Conservation (phyloP, 1,140 invertebrate genomes). For the Trachymyrmex cornetzi region DNA sequence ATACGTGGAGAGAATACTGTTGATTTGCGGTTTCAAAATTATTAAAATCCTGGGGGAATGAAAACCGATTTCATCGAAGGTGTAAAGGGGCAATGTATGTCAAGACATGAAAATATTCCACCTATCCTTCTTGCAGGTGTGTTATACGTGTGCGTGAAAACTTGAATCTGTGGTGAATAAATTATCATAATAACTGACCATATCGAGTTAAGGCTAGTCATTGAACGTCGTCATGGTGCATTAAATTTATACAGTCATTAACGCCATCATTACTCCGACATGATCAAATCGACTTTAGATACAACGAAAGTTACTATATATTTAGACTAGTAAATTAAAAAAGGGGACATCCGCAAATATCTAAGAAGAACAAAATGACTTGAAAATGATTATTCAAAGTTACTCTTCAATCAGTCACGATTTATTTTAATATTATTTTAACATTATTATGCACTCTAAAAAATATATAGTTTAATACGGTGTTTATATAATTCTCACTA, state of each 20-base stretch:
- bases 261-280: slow-evolving; percentile 16
- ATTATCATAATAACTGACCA: slow-evolving; percentile 43
- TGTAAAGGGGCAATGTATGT: background rate
- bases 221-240: slow-evolving; percentile 32
- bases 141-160: slow-evolving; percentile 26
- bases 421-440: too few relatives aligned
- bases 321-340: background rate
- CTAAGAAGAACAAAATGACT: too few relatives aligned
- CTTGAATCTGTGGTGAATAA: slow-evolving; percentile 37
- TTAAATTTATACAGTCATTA: slow-evolving; percentile 55
- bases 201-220: slow-evolving; percentile 33
- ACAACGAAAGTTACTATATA: background rate
- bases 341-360: too few relatives aligned
- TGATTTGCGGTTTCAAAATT: background rate
- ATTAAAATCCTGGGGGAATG: background rate
- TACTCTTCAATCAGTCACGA: too few relatives aligned
- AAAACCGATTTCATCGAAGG: background rate
- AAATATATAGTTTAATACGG: too few relatives aligned
- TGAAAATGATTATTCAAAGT: too few relatives aligned
- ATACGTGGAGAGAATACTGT: background rate
- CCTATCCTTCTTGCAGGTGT: slow-evolving; percentile 2
- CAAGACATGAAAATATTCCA: background rate
- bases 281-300: slow-evolving; percentile 9
- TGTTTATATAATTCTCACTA: too few relatives aligned
- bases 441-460: too few relatives aligned